Evolutionary conservation across 2,888 invertebrate species (phyloP), one percentile per base, ranked within the genome.

Genomic region (Lasiommata megera): DNA sequence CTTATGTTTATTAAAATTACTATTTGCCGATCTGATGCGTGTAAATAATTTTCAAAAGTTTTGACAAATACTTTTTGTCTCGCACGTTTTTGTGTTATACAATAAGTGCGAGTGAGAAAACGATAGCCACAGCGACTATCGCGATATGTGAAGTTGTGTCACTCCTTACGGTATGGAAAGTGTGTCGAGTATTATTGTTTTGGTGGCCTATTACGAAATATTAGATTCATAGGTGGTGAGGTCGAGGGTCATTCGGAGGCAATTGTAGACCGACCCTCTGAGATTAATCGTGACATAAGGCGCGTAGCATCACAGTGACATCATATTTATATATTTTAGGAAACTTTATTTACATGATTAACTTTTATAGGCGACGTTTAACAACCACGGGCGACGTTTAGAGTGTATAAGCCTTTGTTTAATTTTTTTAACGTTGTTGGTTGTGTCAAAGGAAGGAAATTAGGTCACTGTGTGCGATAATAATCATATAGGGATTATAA

Each of bases 101-200:
- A 61, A 60, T 69, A 67, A 61, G 84, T 62, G 73, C 56, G 76
- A 86, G 72, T 67, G 84, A 80, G 85, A 82, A 59, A 67, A 77
- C 64, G 52, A 54, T 18, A 46, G 2, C 14, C 50, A 64, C 56
- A 46, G 2, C 29, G 50, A 64, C 56, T 56, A 66, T 64, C 59
- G 64, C 61, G 71, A 67, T 74, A 72, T 70, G 71, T 71, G 61
- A 72, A 75, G 75, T 77, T 82, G 74, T 70, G 71, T 80, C 71
- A 72, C 71, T 76, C 79, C 78, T 70, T 72, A 76, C 76, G 74
- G 77, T 62, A 67, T 79, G 71, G 83, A 87, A 87, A 87, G 86
- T 85, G 72, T 85, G 82, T 79, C 80, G 77, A 70, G 72, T 82
- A 82, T 83, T 87, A 82, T 84, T 87, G 84, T 88, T 86, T 86